Evolutionary conservation across 1,140 invertebrate species (phyloP).

Genomic region (Bemisia tabaci): DNA sequence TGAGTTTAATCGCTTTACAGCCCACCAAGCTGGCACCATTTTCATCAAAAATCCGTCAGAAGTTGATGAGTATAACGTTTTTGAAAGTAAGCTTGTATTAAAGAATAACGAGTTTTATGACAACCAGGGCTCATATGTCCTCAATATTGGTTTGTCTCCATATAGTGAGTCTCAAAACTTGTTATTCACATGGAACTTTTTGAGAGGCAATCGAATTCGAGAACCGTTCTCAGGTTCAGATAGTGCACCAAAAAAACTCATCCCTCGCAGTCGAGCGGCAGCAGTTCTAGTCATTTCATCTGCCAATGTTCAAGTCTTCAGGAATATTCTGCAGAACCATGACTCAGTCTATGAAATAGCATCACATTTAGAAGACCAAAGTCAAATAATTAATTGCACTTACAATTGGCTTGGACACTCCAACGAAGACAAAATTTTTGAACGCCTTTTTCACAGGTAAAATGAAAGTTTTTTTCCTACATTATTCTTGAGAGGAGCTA

Average conservation of each 20-base stretch:
- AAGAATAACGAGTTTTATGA: conserved; percentile 78
- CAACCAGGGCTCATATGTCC: conserved; percentile 77
- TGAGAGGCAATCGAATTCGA: conserved; percentile 71
- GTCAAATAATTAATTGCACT: conserved; percentile 81
- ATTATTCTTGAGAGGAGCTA: not conserved
- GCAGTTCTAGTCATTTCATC: conserved; percentile 81
- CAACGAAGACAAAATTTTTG: conserved; percentile 62
- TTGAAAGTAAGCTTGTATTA: conserved; percentile 56
- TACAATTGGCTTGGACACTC: conserved; percentile 83
- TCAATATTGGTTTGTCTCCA: conserved; percentile 72
- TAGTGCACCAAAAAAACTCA: conserved; percentile 43
- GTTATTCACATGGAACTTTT: conserved; percentile 76
- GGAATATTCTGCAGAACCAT: conserved; percentile 88
- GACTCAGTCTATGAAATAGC: conserved; percentile 86
- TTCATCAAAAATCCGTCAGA: conserved; percentile 69
- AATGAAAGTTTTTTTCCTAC: conserved; percentile 6
- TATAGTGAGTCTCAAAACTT: conserved; percentile 66
- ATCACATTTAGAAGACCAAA: conserved; percentile 87
- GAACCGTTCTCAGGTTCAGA: conserved; percentile 59
- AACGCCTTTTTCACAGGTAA: conserved; percentile 64
- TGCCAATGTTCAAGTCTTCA: conserved; percentile 73
- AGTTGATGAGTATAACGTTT: conserved; percentile 55
- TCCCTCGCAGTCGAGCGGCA: conserved; percentile 73
- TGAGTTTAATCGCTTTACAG: conserved; percentile 76
- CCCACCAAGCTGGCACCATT: conserved; percentile 67